Percentiles rank a stretch among this genome's conserved stretches.
phyloP scores from a whole-genome alignment of 2,888 invertebrate species.

The Nowickia ferox region DNA sequence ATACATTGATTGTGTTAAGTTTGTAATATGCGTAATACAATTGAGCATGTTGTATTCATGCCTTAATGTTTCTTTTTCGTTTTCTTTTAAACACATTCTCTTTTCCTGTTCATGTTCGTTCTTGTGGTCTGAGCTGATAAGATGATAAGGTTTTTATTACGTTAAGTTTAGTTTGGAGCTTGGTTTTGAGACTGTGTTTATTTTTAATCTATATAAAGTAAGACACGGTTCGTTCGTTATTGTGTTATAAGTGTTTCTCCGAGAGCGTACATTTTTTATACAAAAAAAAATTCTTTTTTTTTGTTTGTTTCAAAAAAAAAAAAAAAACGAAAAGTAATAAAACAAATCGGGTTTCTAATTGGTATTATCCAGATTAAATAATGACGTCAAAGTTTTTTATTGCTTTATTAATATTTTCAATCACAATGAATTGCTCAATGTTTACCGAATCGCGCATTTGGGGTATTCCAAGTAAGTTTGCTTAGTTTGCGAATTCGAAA shows the following conservation, averaged over 20 bases:
- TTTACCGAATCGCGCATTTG: slow-evolving; percentile 69
- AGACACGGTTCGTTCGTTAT: slow-evolving; percentile 53
- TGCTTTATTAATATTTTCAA: slow-evolving; percentile 43
- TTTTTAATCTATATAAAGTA: slow-evolving; percentile 55
- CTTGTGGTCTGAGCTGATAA: slow-evolving; percentile 51
- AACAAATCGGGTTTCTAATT: slow-evolving; percentile 57
- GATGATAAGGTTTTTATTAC: slow-evolving; percentile 39
- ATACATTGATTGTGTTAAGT: background rate
- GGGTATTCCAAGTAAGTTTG: slow-evolving; percentile 74
- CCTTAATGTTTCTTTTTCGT: slow-evolving; percentile 8
- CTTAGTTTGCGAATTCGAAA: background rate
- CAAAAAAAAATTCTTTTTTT: too few relatives aligned
- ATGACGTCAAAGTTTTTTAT: slow-evolving; percentile 56
- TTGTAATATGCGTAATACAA: slow-evolving; percentile 46
- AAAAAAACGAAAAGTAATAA: slow-evolving; percentile 14
- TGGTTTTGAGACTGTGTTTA: slow-evolving; percentile 45
- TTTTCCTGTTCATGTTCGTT: slow-evolving; percentile 31
- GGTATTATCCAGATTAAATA: slow-evolving; percentile 60
- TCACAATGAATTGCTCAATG: slow-evolving; percentile 30
- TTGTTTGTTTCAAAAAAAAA: too few relatives aligned
- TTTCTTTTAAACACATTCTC: slow-evolving; percentile 29
- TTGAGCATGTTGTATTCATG: slow-evolving; percentile 56
- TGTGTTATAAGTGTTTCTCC: slow-evolving; percentile 54
- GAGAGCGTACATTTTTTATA: slow-evolving; percentile 35
- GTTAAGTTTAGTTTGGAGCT: slow-evolving; percentile 20